phyloP scores from a whole-genome alignment of 2,888 invertebrate species.

The Blastobasis lacticolella region DNA sequence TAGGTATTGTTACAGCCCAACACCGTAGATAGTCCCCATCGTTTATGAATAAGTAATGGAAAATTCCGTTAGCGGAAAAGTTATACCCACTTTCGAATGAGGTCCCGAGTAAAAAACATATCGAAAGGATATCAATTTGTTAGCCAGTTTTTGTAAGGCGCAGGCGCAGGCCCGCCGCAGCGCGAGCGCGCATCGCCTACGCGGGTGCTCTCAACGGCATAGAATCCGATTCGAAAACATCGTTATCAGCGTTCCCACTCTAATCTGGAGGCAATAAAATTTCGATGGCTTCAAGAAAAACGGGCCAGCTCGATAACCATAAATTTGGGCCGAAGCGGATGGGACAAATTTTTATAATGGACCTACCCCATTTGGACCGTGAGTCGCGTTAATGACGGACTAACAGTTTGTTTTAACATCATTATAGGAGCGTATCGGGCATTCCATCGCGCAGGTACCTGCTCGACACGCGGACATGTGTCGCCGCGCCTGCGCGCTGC shows the following conservation, averaged over 20 bases:
- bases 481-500: slow-evolving; percentile 40
- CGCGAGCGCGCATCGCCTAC: slow-evolving; percentile 14
- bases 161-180: background rate
- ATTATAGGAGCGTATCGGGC: slow-evolving; percentile 69
- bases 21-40: too few species aligned
- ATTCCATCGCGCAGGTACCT: slow-evolving; percentile 63
- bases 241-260: slow-evolving; percentile 70
- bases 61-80: too few species aligned
- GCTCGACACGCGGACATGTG: slow-evolving; percentile 31
- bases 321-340: slow-evolving; percentile 70
- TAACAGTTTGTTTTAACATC: slow-evolving; percentile 75
- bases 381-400: slow-evolving; percentile 69
- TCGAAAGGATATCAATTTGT: background rate
- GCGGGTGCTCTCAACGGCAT: slow-evolving; percentile 43
- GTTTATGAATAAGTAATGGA: too few species aligned
- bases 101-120: background rate
- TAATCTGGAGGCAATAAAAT: slow-evolving; percentile 68
- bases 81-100: too few species aligned
- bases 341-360: slow-evolving; percentile 75
- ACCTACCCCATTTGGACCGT: slow-evolving; percentile 62
- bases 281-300: slow-evolving; percentile 60
- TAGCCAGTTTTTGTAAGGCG: background rate
- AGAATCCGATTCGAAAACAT: slow-evolving; percentile 57
- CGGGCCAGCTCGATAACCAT: slow-evolving; percentile 68
- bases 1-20: background rate